These are phyloP conservation scores for Neoseiulus cucumeris DNA, from an alignment of 1,140 invertebrate species.

Conservation along the genomic window DNA sequence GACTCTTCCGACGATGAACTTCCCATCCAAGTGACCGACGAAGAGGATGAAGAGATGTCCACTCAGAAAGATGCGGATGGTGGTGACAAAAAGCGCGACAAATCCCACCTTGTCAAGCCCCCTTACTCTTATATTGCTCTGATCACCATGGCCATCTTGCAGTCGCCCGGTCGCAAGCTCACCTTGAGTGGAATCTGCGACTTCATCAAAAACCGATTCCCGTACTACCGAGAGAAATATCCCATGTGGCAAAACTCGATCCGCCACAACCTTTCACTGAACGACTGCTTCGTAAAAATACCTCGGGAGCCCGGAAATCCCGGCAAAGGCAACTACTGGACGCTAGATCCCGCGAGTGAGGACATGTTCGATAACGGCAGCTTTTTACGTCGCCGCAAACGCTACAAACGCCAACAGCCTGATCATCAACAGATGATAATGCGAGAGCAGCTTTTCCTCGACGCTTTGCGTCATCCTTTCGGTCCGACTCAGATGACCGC, in stretches of 20 bases:
- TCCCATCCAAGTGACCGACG: constrained; percentile 13
- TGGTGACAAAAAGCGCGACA: constrained; percentile 20
- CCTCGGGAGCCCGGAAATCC: constrained; percentile 93
- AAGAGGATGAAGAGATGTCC: constrained; percentile 12
- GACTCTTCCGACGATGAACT: constrained; percentile 3
- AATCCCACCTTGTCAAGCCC: constrained; percentile 53
- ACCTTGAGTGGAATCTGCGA: constrained; percentile 95
- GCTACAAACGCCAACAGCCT: constrained; percentile 67
- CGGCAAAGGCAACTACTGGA: constrained; percentile 98
- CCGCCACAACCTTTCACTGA: constrained; percentile 85
- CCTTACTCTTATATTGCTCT: constrained; percentile 94
- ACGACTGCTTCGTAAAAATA: constrained; percentile 98
- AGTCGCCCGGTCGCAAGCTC: constrained; percentile 87
- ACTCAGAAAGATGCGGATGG: constrained; percentile 15
- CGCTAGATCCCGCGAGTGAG: constrained; percentile 80
- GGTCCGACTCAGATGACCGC: constrained; percentile 26
- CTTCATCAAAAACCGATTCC: constrained; percentile 95
- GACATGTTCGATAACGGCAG: constrained; percentile 99
- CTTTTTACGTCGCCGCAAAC: constrained; percentile 76
- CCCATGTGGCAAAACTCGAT: constrained; percentile 94
- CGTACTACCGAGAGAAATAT: constrained; percentile 84
- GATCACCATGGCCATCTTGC: constrained; percentile 92
- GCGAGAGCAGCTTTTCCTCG: constrained; percentile 4
- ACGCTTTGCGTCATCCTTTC: constrained; percentile 24
- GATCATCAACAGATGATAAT: constrained; percentile 23